Evolutionary conservation across 2,797 vertebrate species (phyloP).

Genomic region (Myotis vivesi): DNA sequence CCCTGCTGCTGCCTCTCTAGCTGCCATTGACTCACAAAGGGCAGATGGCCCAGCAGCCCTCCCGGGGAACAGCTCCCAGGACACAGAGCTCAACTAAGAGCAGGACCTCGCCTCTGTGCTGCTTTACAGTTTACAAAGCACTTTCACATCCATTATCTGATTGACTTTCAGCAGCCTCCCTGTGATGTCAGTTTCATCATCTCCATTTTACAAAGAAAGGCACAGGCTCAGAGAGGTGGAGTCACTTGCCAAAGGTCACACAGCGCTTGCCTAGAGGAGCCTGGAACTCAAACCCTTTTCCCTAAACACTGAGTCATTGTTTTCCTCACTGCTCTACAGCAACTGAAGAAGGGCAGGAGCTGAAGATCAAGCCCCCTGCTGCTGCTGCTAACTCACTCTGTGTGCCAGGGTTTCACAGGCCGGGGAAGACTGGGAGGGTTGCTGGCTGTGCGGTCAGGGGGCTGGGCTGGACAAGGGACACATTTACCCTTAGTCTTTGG

Average conservation of each 20-base stretch:
- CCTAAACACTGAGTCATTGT: background rate
- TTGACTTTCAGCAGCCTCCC: conserved; percentile 29
- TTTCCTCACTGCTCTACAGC: background rate
- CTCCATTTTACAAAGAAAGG: conserved; percentile 20
- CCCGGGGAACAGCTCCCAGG: background rate
- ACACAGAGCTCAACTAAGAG: background rate
- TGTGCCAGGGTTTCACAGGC: background rate
- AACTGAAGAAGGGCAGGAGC: background rate
- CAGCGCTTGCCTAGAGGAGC: conserved; percentile 4
- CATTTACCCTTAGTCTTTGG: background rate
- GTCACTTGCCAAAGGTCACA: background rate
- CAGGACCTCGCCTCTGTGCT: background rate
- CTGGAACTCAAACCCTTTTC: background rate
- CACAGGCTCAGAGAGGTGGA: conserved; percentile 48
- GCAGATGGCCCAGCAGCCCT: background rate
- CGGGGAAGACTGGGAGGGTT: background rate
- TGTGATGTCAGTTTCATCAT: background rate
- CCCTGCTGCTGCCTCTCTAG: background rate
- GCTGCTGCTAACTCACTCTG: background rate
- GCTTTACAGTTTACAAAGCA: conserved; percentile 59
- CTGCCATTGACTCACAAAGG: background rate
- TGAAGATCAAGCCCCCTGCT: background rate
- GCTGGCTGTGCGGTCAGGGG: background rate
- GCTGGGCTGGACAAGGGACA: background rate
- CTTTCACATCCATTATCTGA: conserved; percentile 53